phyloP scores from a whole-genome alignment of 2,113 vertebrate genomes.

The Xerus inauris region DNA sequence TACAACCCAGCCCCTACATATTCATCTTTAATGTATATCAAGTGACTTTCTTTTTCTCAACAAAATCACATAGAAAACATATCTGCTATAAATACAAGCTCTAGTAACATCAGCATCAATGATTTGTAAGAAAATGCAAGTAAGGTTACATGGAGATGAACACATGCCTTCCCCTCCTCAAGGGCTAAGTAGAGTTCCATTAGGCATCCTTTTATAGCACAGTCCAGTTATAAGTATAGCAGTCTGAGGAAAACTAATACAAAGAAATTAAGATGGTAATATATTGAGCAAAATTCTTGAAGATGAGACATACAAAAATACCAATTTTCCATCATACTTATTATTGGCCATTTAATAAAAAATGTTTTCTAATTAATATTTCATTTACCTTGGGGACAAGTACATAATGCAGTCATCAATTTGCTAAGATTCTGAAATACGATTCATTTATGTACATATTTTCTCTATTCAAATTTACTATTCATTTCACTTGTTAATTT shows the following conservation, averaged over 20 bases:
- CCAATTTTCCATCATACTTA: background rate
- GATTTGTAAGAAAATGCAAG: background rate
- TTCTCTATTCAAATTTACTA: slow-evolving; percentile 78
- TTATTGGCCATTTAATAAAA: slow-evolving; percentile 50
- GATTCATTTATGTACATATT: slow-evolving; percentile 79
- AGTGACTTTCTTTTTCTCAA: background rate
- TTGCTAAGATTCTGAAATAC: slow-evolving; percentile 66
- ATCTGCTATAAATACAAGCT: background rate
- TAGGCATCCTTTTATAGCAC: background rate
- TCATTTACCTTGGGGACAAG: slow-evolving; percentile 76
- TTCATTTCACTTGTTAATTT: slow-evolving; percentile 72
- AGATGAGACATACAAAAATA: background rate
- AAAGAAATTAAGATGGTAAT: background rate
- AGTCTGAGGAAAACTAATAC: background rate
- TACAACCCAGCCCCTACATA: too few species aligned
- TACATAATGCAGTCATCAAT: slow-evolving; percentile 69
- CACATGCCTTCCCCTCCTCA: background rate
- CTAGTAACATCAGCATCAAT: background rate
- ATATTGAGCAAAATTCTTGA: background rate
- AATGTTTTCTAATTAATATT: slow-evolving; percentile 80
- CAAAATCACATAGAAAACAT: background rate
- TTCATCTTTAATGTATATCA: background rate
- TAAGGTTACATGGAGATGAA: background rate
- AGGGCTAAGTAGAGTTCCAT: background rate
- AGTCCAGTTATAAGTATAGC: background rate